Evolutionary conservation across 2,113 vertebrate genomes (phyloP), one percentile per base, ranked within the genome.

Genomic region (Quiscalus mexicanus): DNA sequence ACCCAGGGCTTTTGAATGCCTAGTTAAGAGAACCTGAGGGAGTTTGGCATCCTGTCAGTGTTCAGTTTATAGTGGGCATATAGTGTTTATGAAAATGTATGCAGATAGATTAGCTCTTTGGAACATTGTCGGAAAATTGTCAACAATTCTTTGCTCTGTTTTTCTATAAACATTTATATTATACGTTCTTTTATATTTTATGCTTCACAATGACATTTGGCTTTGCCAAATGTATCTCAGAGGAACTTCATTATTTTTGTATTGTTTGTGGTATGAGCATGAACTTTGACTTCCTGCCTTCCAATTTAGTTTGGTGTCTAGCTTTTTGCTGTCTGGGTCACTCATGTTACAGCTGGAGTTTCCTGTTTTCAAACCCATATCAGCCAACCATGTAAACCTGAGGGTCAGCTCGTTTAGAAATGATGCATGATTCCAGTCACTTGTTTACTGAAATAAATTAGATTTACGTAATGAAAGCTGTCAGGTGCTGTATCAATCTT

Each of bases 251-350:
- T 97, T 96, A 96, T 95, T 97, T 93, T 93, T 98, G 96, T 93
- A 96, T 98, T 98, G 97, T 98, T 98, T 97, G 97, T 97, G 97
- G 96, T 92, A 95, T 96, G 95, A 98, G 94, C 82, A 88, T 94
- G 94, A 97, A 96, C 97, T 96, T 98, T 96, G 97, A 98, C 98
- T 98, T 98, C 98, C 98, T 98, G 97, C 97, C 98, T 97, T 98
- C 97, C 97, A 97, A 95, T 97, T 97, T 97, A 96, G 97, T 93
- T 94, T 96, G 85, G 92, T 96, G 96, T 93, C 89, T 97, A 92
- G 92, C 95, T 97, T 97, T 95, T 96, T 84, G 93, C 97, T 88
- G 98, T 98, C 98, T 98, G 98, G 98, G 98, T 98, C 98, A 98
- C 95, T 98, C 95, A 80, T 96, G 97, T 97, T 98, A 97, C 97